Conservation (phyloP, 2,888 invertebrate genomes). For the Colostygia pectinataria region DNA sequence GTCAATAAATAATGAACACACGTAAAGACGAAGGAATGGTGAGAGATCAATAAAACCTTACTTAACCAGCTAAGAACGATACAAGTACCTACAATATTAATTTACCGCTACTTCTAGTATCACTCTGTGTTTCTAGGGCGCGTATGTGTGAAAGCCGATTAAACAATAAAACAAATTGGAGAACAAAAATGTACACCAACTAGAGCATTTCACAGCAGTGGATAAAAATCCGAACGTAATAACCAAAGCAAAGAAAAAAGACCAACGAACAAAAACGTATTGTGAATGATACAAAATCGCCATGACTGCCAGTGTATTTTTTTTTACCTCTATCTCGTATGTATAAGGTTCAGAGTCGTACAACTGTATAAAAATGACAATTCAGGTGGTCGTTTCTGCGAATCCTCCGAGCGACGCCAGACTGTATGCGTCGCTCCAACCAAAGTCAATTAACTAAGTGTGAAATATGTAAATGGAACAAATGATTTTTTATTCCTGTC, state of each 20-base stretch:
- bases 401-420: slow-evolving; percentile 41
- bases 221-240: slow-evolving; percentile 41
- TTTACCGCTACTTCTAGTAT: too few species aligned
- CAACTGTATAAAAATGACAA: slow-evolving; percentile 27
- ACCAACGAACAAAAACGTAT: slow-evolving; percentile 32
- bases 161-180: slow-evolving; percentile 4
- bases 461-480: slow-evolving; percentile 63
- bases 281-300: slow-evolving; percentile 51
- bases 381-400: slow-evolving; percentile 41
- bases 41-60: background rate
- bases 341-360: slow-evolving; percentile 13
- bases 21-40: background rate
- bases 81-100: too few species aligned
- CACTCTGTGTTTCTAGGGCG: too few species aligned
- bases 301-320: slow-evolving; percentile 24
- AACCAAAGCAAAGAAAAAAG: slow-evolving; percentile 38
- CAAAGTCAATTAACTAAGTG: slow-evolving; percentile 63
- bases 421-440: slow-evolving; percentile 40
- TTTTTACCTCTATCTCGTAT: slow-evolving; percentile 2
- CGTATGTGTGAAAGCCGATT: background rate
- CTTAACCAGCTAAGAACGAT: too few species aligned
- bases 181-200: slow-evolving; percentile 4
- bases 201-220: slow-evolving; percentile 12
- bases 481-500: slow-evolving; percentile 30
- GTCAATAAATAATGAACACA: background rate